A percentile compares a stretch with the other conserved stretches of the same genome.
Evolutionary conservation across 2,797 vertebrate genomes (phyloP).

Genomic region (Gymnopithys bicolor): DNA sequence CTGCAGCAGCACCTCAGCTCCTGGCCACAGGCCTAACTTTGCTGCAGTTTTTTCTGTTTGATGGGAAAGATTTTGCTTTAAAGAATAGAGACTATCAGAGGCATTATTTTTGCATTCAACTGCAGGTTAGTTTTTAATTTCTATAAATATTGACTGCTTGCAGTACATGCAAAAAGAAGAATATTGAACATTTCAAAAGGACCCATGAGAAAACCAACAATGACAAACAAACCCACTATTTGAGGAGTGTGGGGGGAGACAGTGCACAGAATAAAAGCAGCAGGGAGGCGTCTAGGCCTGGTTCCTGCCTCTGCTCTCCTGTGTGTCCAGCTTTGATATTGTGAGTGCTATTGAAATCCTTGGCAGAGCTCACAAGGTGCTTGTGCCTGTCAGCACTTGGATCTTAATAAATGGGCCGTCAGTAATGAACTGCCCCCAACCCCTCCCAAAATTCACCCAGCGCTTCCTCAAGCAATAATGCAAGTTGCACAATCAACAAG

Average conservation of each 20-base stretch:
- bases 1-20: background rate
- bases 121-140: background rate
- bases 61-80: background rate
- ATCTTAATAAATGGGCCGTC: background rate
- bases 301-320: background rate
- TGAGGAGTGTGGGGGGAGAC: background rate
- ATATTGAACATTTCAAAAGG: background rate
- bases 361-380: background rate
- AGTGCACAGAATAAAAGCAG: background rate
- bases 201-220: background rate
- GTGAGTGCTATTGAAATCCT: background rate
- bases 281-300: conserved; percentile 24
- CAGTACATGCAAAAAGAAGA: background rate
- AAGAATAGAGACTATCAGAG: background rate
- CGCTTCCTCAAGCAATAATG: background rate
- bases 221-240: background rate
- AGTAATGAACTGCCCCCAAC: background rate
- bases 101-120: background rate
- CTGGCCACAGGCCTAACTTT: background rate
- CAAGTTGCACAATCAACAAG: background rate
- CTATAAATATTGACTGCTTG: background rate
- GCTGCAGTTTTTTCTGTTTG: background rate
- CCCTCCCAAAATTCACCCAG: background rate
- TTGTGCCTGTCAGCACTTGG: background rate
- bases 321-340: background rate